Evolutionary conservation across 2,113 vertebrate genomes (phyloP), one percentile per base, ranked within the genome.

Genomic region (Paracanthobrama guichenoti): DNA sequence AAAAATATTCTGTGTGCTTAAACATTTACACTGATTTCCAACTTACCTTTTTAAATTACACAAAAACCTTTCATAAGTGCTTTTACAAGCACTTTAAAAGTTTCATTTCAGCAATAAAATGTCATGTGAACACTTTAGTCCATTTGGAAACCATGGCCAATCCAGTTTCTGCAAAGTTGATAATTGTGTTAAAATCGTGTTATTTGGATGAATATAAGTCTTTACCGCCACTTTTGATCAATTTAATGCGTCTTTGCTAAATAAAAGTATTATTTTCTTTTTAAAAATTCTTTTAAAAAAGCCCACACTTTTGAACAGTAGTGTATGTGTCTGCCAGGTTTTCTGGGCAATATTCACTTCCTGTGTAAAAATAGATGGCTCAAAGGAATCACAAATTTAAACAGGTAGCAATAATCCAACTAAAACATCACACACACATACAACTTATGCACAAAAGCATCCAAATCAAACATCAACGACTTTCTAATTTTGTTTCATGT

Each of bases 381-480:
- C 26, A 24, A 57, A 62, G 18, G 53, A 84, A 6, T 71, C 76
- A 59, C 48, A 26, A n/a, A 60, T 71, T 79, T 55, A 22, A 84
- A 72, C 83, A 50, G 53, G 66, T 85, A 85, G 55, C 66, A 44
- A 62, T 62, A 79, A 69, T 85, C 67, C 79, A 83, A 79, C 66
- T 74, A 66, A 82, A 85, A 85, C 50, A 79, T 48, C 59, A 60
- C 35, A 39, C 48, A 53, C 50, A 48, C 46, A 48, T 13, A 14
- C 3, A 72, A 80, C 67, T 60, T 14, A 67, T 48, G 39, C 46
- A 31, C 84, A 84, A 66, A 82, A 24, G 44, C 69, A 64, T 73
- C 57, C 81, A 88, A 84, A 73, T 67, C 76, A 79, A 85, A 78
- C 81, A 85, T 79, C 83, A 83, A n/a, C 60, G 42, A 79, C 24